These are phyloP conservation scores for Tachystola acroxantha DNA, from an alignment of 2,888 invertebrate species.

Conservation along the genomic window DNA sequence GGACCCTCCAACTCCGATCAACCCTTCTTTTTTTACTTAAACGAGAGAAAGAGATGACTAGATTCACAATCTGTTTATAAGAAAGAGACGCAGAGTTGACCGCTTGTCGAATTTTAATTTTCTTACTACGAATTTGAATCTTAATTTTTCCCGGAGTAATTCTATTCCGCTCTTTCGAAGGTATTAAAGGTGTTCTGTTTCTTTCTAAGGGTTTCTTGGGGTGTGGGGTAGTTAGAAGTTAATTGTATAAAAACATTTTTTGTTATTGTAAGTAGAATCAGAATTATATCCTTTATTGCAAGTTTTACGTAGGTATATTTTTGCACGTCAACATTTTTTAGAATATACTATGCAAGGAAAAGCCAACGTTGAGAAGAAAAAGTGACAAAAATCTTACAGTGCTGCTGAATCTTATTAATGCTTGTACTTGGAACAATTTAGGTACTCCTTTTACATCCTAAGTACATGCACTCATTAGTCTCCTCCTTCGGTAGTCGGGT, in stretches of 20 bases:
- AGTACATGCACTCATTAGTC: too few relatives aligned
- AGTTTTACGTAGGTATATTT: too few relatives aligned
- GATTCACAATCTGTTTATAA: conserved; percentile 10
- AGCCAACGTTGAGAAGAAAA: too few relatives aligned
- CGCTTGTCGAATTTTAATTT: conserved; percentile 76
- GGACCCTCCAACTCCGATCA: conserved; percentile 48
- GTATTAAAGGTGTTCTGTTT: conserved; percentile 30
- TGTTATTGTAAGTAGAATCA: not conserved
- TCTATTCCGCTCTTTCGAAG: conserved; percentile 36
- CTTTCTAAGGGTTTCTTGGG: conserved; percentile 50
- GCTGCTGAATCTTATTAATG: too few relatives aligned
- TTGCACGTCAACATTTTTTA: too few relatives aligned
- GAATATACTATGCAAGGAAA: too few relatives aligned
- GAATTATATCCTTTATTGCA: too few relatives aligned
- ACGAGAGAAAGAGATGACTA: conserved; percentile 27
- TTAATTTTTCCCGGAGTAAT: conserved; percentile 70
- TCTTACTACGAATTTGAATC: conserved; percentile 78
- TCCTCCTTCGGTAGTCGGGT: too few relatives aligned
- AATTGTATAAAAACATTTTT: not conserved
- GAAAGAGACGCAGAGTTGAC: conserved; percentile 51
- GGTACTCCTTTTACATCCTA: too few relatives aligned
- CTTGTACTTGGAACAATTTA: too few relatives aligned
- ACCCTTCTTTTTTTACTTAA: conserved; percentile 51
- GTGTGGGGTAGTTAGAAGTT: conserved; percentile 25
- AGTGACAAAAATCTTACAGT: too few relatives aligned